These are phyloP conservation scores for Stegastes partitus DNA, from an alignment of 2,113 vertebrate species.

Conservation along the genomic window DNA sequence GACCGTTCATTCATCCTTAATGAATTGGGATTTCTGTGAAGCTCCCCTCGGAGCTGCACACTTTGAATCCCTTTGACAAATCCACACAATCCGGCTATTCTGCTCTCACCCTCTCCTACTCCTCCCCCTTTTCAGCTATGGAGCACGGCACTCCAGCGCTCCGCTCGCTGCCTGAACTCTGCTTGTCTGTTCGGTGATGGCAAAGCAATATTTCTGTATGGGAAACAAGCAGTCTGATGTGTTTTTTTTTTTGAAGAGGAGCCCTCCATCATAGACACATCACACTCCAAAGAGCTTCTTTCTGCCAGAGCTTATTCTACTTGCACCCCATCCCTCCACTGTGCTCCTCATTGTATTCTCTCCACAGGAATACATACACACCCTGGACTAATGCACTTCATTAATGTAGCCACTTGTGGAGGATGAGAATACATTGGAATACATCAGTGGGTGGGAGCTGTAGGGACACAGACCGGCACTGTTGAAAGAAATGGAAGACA, in stretches of 20 bases:
- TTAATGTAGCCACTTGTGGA: slow-evolving; percentile 53
- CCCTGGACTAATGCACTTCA: slow-evolving; percentile 59
- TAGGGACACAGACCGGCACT: slow-evolving; percentile 1
- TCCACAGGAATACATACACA: slow-evolving; percentile 26
- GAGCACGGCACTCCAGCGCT: slow-evolving; percentile 30
- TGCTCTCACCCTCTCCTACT: slow-evolving; percentile 3
- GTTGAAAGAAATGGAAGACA: slow-evolving; percentile 26
- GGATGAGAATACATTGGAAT: slow-evolving; percentile 34
- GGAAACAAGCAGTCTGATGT: slow-evolving; percentile 39
- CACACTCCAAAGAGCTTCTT: slow-evolving; percentile 27
- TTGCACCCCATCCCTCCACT: slow-evolving; percentile 13
- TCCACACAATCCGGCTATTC: slow-evolving; percentile 34
- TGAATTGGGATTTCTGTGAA: slow-evolving; percentile 50
- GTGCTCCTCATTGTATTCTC: slow-evolving; percentile 14
- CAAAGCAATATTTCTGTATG: slow-evolving; percentile 50
- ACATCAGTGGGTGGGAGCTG: slow-evolving; percentile 20
- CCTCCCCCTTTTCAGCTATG: slow-evolving; percentile 14
- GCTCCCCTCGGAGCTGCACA: slow-evolving; percentile 2
- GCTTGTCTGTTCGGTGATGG: slow-evolving; percentile 41
- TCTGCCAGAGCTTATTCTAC: slow-evolving; percentile 27
- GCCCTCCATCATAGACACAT: slow-evolving; percentile 49
- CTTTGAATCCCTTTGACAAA: slow-evolving; percentile 45
- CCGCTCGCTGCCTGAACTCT: slow-evolving; percentile 47
- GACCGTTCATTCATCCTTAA: slow-evolving; percentile 40
- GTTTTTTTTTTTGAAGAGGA: slow-evolving; percentile 11